Evolutionary conservation across 2,113 vertebrate species (phyloP), one percentile per base, ranked within the genome.

Genomic region (Oncorhynchus kisutch): DNA sequence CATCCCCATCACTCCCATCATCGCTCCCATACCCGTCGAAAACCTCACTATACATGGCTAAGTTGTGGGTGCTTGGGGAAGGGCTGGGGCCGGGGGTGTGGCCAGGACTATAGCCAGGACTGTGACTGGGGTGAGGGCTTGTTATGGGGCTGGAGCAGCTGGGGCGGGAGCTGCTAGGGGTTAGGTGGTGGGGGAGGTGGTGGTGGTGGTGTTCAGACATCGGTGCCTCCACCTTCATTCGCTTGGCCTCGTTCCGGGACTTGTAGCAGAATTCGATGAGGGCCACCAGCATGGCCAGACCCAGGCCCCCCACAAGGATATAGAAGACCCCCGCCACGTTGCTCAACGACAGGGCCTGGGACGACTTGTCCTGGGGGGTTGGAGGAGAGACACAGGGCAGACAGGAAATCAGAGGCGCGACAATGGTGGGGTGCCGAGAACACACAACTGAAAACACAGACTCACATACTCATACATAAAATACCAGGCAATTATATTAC

Each of bases 181-280:
- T 77, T 78, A 78, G 82, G 81, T 71, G 74, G 68, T 75, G 69
- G 74, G 69, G 76, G 74, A 67, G 72, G 80, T 81, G 93, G 94
- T 94, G 92, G 90, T 94, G 92, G 90, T 94, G 93, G 94, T 95
- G 94, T 83, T 87, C 95, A 94, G 94, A 94, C 92, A 95, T 18
- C 16, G 51, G 51, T 54, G 14, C 93, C 94, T 97, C 96, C 96
- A 99, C 97, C 97, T 99, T 99, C 98, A 99, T 99, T 97, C 97
- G 95, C 94, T 99, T 99, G 93, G 98, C 98, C 92, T 99, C 98
- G 94, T 98, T 97, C 94, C 97, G 96, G 86, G 98, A 99, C 96
- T 99, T 99, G 97, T 99, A 99, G 97, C 98, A 99, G 97, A 99
- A 99, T 79, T 99, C 98, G 93, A 99, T 98, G 95, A 99, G 95